These are phyloP conservation scores for Halocynthia aurantium DNA, from an alignment of 23 tunicate species.

Conservation along the genomic window DNA sequence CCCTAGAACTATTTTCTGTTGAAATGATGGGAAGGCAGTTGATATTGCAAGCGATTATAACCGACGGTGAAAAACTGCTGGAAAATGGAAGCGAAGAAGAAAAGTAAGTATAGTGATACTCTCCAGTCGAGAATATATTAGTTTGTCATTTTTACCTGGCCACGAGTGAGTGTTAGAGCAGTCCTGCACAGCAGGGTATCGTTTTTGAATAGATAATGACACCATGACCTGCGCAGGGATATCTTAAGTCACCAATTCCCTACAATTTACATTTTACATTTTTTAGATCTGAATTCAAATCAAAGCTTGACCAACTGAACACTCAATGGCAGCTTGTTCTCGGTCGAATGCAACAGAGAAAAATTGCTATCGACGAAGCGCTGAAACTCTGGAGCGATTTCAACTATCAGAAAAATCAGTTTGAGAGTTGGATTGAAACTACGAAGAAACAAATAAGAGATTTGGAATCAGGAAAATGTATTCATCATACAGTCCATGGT, in stretches of 20 bases:
- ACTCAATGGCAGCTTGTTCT: conserved; percentile 52
- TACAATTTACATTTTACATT: not conserved
- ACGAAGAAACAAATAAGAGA: not conserved
- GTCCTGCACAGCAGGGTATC: not conserved
- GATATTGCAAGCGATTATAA: conserved; percentile 42
- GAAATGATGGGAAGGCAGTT: conserved; percentile 62
- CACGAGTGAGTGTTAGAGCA: not conserved
- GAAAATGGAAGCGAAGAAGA: conserved; percentile 27
- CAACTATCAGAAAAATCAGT: conserved; percentile 14
- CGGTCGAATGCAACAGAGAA: conserved; percentile 22
- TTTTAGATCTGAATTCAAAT: conserved; percentile 29
- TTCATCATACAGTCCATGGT: conserved; percentile 10
- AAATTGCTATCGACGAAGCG: conserved; percentile 24
- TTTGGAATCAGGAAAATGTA: conserved; percentile 6
- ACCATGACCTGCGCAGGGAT: not conserved
- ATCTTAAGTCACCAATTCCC: not conserved
- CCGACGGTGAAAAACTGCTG: conserved; percentile 29
- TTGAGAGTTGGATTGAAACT: conserved; percentile 13
- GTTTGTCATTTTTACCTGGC: not conserved
- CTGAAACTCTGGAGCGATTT: conserved; percentile 31
- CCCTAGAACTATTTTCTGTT: conserved; percentile 49
- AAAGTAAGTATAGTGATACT: conserved; percentile 5
- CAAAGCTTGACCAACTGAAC: conserved; percentile 28
- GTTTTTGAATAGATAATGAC: not conserved
- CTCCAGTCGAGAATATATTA: not conserved